Conservation (phyloP, 2,888 invertebrate genomes). For the Herminia tarsipennalis region DNA sequence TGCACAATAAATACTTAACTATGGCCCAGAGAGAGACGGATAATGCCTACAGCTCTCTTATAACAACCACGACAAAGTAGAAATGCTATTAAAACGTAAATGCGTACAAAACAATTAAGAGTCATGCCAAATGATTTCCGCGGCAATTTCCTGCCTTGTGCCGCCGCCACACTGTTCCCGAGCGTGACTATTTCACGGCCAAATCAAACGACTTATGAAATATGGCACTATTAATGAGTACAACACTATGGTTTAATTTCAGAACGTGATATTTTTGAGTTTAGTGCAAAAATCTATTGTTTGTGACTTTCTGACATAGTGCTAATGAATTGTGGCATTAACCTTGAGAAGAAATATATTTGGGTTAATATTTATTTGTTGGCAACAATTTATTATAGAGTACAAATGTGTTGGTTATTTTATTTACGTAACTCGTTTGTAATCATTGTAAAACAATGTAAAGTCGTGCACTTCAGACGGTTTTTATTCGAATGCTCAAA, state of each 20-base stretch:
- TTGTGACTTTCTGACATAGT: constrained; percentile 13
- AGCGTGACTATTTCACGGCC: constrained; percentile 46
- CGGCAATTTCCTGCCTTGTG: constrained; percentile 27
- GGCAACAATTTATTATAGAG: not conserved
- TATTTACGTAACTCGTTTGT: no score
- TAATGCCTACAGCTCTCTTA: not conserved
- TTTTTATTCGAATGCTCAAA: no score
- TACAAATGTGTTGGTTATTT: not conserved
- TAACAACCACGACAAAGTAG: constrained; percentile 4
- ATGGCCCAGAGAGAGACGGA: no score
- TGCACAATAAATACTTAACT: not conserved
- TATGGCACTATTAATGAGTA: constrained; percentile 33
- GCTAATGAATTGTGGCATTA: constrained; percentile 18
- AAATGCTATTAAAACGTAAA: constrained; percentile 1
- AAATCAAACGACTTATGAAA: constrained; percentile 37
- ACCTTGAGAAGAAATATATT: constrained; percentile 17
- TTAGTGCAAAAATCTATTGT: constrained; percentile 27
- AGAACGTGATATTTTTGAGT: constrained; percentile 30
- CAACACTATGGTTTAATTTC: constrained; percentile 34
- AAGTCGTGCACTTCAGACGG: no score
- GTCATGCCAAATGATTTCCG: constrained; percentile 38
- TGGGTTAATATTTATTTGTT: constrained; percentile 4
- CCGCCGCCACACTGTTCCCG: constrained; percentile 17
- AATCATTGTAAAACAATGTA: no score
- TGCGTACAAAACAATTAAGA: constrained; percentile 18